Conservation (phyloP, 2,888 invertebrate species). For the Plebejus anna region DNA sequence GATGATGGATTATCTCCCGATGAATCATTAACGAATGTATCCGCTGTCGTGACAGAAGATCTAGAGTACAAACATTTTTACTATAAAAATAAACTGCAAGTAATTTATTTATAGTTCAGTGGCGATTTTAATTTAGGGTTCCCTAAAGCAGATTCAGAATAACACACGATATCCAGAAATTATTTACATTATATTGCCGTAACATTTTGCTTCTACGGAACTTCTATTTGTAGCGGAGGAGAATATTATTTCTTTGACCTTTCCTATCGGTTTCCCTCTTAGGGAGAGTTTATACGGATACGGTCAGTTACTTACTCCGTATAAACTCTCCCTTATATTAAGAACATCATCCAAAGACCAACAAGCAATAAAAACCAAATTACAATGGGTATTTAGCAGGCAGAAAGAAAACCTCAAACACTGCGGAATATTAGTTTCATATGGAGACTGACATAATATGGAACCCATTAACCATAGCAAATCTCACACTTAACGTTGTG, state of each 20-base stretch:
- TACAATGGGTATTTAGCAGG: too few species aligned
- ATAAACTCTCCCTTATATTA: too few species aligned
- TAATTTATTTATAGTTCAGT: neutral
- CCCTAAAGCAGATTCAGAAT: neutral
- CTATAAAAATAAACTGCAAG: neutral
- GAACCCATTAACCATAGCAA: neutral
- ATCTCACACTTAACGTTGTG: neutral
- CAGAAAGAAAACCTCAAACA: too few species aligned
- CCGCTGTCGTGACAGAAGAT: neutral
- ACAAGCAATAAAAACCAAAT: too few species aligned
- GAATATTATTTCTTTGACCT: neutral
- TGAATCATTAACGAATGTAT: neutral
- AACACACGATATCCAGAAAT: neutral
- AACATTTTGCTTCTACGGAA: too few species aligned
- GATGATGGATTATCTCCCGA: slow-evolving; percentile 1
- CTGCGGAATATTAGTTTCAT: neutral
- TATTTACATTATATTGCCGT: neutral
- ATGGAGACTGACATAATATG: neutral
- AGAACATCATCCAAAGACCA: too few species aligned
- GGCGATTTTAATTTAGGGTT: neutral
- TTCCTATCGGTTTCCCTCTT: neutral
- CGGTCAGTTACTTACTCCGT: too few species aligned
- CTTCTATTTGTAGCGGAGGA: neutral
- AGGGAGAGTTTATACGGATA: too few species aligned
- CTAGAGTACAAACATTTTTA: neutral